Percentiles rank a stretch among this genome's conserved stretches.
phyloP scores from a whole-genome alignment of 2,113 vertebrate species.

The Caranx ignobilis region DNA sequence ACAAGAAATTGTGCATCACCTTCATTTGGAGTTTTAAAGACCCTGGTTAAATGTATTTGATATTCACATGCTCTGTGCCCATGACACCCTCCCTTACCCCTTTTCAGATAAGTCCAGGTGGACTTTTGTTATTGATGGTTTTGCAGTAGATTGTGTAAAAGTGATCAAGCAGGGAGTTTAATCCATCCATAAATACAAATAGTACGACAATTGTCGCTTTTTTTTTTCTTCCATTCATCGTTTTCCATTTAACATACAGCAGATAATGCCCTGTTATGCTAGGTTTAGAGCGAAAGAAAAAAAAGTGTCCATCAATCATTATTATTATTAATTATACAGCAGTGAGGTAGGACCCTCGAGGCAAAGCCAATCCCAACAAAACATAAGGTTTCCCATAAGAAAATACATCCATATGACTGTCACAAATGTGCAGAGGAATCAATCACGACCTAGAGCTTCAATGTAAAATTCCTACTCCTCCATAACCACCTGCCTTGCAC shows the following conservation, averaged over 20 bases:
- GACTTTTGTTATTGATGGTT: not conserved
- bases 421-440: not conserved
- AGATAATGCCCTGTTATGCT: not conserved
- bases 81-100: not conserved
- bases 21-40: not conserved
- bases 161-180: not conserved
- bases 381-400: not conserved
- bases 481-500: constrained; percentile 36
- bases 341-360: not conserved
- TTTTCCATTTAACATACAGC: not conserved
- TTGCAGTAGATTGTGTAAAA: not conserved
- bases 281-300: not conserved
- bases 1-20: not conserved
- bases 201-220: not conserved
- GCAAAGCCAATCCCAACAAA: not conserved
- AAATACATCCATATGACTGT: constrained; percentile 10
- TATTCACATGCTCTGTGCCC: not conserved
- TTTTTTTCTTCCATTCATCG: not conserved
- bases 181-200: not conserved
- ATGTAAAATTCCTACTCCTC: not conserved
- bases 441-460: not conserved
- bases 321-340: not conserved
- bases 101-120: not conserved
- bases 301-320: too few species aligned
- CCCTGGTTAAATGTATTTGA: not conserved